Conservation (phyloP, 1,140 invertebrate genomes). For the Zophobas atratus region DNA sequence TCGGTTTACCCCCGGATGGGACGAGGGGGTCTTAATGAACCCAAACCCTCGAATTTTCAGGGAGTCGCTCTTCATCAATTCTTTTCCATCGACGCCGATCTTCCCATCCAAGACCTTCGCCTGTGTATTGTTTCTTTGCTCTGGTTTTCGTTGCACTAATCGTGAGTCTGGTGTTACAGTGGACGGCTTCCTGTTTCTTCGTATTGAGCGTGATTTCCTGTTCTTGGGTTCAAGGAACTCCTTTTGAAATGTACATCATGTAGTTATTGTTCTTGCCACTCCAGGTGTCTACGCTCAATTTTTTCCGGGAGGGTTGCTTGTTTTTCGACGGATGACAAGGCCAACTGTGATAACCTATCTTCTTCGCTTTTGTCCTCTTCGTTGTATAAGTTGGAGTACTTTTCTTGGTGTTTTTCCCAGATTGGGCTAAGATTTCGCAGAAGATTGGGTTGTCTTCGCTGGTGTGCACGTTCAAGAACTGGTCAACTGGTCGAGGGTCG, state of each 20-base stretch:
- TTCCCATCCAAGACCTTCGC: slow-evolving; percentile 78
- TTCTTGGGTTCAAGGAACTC: slow-evolving; percentile 81
- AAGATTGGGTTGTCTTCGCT: slow-evolving; percentile 99
- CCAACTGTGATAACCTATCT: slow-evolving; percentile 75
- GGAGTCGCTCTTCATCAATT: slow-evolving; percentile 72
- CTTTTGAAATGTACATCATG: slow-evolving; percentile 97
- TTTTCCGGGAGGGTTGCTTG: slow-evolving; percentile 70
- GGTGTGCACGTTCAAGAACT: slow-evolving; percentile 90
- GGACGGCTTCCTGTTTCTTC: slow-evolving; percentile 83
- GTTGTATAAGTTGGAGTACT: slow-evolving; percentile 91
- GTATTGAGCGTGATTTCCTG: slow-evolving; percentile 82
- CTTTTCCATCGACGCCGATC: slow-evolving; percentile 94
- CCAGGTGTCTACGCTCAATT: slow-evolving; percentile 88
- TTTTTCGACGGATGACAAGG: slow-evolving; percentile 83
- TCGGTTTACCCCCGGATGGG: slow-evolving; percentile 85
- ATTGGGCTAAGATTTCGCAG: slow-evolving; percentile 88
- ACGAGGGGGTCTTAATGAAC: slow-evolving; percentile 90
- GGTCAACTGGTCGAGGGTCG: no score
- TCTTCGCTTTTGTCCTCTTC: slow-evolving; percentile 82
- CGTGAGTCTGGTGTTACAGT: slow-evolving; percentile 88
- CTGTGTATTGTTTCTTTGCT: slow-evolving; percentile 83
- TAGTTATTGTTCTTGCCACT: slow-evolving; percentile 92
- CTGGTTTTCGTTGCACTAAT: slow-evolving; percentile 83
- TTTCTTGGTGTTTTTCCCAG: slow-evolving; percentile 81
- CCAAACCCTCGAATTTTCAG: slow-evolving; percentile 84